Base-by-base conservation (phyloP, 2,797 vertebrate genomes). In the Myioborus miniatus region DNA sequence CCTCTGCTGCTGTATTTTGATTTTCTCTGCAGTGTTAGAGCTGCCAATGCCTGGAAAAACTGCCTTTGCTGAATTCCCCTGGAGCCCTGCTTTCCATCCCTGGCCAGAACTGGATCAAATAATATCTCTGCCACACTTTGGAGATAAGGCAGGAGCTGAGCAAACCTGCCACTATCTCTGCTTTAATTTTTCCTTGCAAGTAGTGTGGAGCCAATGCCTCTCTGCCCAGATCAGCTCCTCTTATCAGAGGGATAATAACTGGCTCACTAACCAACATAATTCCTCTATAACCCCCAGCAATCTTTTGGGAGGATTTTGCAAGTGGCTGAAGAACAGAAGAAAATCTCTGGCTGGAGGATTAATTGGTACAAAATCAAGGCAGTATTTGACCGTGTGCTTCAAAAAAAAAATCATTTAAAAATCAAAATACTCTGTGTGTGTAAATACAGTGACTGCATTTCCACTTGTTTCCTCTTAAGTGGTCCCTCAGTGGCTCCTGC, bases 241-340 rank as follows among this genome's bases (percentile, higher is more conserved):
- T 96, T 96, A 97, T 94, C 94, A 11, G 30, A 37, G 49, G 93
- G 94, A 96, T 96, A 96, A 96, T 80, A 95, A 91, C 87, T 65
- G 82, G 68, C 93, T 97, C 90, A 44, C 93, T 91, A 92, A 96
- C 91, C 90, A 74, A 41, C 59, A 68, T 96, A 93, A 96, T 96
- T 93, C 89, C 87, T 59, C 6, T n/a, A 15, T 76, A 89, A 90
- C 94, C 84, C 90, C 76, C 69, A 78, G 95, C 90, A 59, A 27
- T 92, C 89, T 89, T 94, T 24, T 15, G 24, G 75, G 87, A 94
- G 92, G 81, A 65, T 94, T 95, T 94, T 74, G 87, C 91, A 64
- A 87, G 87, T 83, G 50, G 82, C 49, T 89, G 82, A 87, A 92
- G 87, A 94, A 60, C 67, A 69, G 77, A 69, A 64, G 30, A 11